Evolutionary conservation across 1,140 invertebrate genomes (phyloP).

Genomic region (Hypsibius dujardini): DNA sequence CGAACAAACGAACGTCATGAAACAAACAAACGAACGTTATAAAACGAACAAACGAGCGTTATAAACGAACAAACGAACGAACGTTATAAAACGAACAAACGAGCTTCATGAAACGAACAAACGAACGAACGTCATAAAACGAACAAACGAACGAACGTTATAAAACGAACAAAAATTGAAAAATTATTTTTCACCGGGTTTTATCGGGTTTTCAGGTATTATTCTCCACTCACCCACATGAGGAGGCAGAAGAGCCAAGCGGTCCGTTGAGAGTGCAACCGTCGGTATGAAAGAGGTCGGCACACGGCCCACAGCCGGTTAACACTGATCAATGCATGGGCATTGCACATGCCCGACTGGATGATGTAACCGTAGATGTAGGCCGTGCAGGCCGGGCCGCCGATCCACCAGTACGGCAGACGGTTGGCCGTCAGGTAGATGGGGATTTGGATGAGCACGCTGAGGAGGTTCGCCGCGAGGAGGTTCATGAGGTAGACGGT

Average conservation of each 20-base stretch:
- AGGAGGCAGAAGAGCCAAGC: background rate
- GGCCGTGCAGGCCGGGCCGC: conserved; percentile 2
- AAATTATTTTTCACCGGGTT: too few relatives aligned
- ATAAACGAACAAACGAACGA: too few relatives aligned
- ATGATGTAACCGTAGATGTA: background rate
- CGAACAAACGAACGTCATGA: too few relatives aligned
- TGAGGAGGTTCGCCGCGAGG: background rate
- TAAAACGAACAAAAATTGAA: too few relatives aligned
- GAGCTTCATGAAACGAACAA: too few relatives aligned
- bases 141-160: too few relatives aligned
- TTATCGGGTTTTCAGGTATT: too few relatives aligned
- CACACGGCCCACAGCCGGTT: background rate
- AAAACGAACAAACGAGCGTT: too few relatives aligned
- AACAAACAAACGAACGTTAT: too few relatives aligned
- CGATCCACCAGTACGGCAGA: background rate
- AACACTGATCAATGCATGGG: background rate
- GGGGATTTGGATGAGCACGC: background rate
- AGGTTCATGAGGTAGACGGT: background rate
- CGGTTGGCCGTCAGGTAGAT: background rate
- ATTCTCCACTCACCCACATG: too few relatives aligned
- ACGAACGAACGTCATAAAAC: too few relatives aligned
- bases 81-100: too few relatives aligned
- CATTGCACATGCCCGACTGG: background rate
- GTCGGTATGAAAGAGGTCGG: background rate
- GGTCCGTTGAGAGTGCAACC: background rate